phyloP scores from a whole-genome alignment of 2,888 invertebrate species.

The Psylliodes chrysocephalus region DNA sequence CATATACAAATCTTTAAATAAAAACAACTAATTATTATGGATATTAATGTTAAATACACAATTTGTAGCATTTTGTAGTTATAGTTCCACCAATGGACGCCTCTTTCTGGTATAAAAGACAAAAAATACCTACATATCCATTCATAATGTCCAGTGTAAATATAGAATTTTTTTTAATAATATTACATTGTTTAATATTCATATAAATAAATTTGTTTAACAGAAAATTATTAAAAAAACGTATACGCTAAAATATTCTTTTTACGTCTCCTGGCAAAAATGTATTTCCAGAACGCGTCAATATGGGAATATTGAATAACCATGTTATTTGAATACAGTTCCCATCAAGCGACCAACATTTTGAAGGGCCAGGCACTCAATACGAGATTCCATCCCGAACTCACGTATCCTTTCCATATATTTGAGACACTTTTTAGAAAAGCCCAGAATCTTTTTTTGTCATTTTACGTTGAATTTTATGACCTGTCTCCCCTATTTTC shows the following conservation, averaged over 20 bases:
- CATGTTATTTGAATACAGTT: conserved; percentile 27
- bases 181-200: too few relatives aligned
- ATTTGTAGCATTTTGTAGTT: too few relatives aligned
- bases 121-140: too few relatives aligned
- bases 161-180: too few relatives aligned
- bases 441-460: conserved; percentile 28
- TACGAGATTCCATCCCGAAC: conserved; percentile 13
- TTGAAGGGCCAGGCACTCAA: conserved; percentile 16
- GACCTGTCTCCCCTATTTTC: conserved; percentile 38
- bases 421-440: conserved; percentile 17
- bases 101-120: too few relatives aligned
- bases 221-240: too few relatives aligned
- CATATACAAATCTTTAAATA: too few relatives aligned
- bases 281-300: conserved; percentile 6
- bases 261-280: background rate
- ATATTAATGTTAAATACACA: too few relatives aligned
- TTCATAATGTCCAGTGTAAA: too few relatives aligned
- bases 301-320: conserved; percentile 22
- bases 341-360: conserved; percentile 23
- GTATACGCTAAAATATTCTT: background rate
- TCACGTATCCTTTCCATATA: conserved; percentile 17
- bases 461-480: conserved; percentile 43
- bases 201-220: too few relatives aligned
- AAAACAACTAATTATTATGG: too few relatives aligned
- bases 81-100: too few relatives aligned